These are phyloP conservation scores for Pangasius mekongensis DNA, from an alignment of 2,797 vertebrate genomes.

Conservation along the genomic window DNA sequence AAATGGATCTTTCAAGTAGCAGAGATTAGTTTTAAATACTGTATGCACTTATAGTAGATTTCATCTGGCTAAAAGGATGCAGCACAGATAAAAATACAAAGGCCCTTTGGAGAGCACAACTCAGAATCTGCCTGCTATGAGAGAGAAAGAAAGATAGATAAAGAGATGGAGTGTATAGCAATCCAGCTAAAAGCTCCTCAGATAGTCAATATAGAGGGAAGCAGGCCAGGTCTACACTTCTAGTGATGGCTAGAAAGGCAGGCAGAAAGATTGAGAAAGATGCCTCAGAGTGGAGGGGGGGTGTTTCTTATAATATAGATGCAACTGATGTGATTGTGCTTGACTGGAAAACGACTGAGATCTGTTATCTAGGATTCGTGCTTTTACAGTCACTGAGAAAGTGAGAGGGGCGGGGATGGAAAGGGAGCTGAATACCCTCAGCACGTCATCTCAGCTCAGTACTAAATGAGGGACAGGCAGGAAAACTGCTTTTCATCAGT, in stretches of 20 bases:
- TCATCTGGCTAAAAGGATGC: conserved; percentile 35
- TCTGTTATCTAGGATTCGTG: conserved; percentile 33
- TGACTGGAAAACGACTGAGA: conserved; percentile 16
- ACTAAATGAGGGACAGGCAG: conserved; percentile 40
- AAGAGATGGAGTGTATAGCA: conserved; percentile 19
- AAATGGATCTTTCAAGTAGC: neutral
- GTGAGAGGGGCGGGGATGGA: neutral
- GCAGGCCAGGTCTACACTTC: conserved; percentile 12
- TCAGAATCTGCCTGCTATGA: neutral
- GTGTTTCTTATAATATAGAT: neutral
- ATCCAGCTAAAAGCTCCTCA: conserved; percentile 40
- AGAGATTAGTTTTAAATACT: conserved; percentile 12
- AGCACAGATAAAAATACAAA: conserved; percentile 8
- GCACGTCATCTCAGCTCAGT: conserved; percentile 37
- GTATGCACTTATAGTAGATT: conserved; percentile 21
- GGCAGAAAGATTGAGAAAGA: neutral
- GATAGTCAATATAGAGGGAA: conserved; percentile 34
- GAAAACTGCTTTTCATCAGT: conserved; percentile 57
- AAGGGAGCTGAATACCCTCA: conserved; percentile 14
- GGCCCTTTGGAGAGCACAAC: conserved; percentile 10
- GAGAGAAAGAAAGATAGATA: conserved; percentile 9
- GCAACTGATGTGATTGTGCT: conserved; percentile 6
- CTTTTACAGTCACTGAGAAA: conserved; percentile 24
- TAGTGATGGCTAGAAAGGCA: conserved; percentile 6
- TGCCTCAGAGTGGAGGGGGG: neutral